Evolutionary conservation across 2,113 vertebrate species (phyloP).

Genomic region (Raphicerus campestris): DNA sequence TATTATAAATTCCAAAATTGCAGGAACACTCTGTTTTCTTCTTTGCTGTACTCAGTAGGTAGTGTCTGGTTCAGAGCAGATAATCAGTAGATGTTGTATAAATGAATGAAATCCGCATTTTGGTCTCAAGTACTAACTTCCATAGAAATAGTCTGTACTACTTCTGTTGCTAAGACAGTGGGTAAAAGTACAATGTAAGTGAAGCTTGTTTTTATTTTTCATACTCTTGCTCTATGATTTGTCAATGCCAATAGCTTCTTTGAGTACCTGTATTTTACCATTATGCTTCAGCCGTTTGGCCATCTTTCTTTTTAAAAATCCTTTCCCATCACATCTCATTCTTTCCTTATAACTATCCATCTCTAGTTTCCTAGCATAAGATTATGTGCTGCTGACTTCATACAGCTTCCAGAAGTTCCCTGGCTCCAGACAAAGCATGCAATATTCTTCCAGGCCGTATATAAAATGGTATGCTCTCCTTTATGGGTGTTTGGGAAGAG

Average conservation of each 20-base stretch:
- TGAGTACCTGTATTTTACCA: neutral
- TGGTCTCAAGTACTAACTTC: neutral
- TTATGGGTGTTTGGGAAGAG: neutral
- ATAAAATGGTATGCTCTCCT: neutral
- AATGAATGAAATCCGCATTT: neutral
- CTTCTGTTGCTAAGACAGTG: neutral
- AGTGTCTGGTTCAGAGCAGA: neutral
- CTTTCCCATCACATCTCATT: neutral
- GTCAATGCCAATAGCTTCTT: neutral
- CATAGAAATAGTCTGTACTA: neutral
- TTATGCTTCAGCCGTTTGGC: neutral
- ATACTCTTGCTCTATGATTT: neutral
- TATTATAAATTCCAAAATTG: neutral
- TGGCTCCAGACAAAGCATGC: neutral
- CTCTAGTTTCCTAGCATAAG: neutral
- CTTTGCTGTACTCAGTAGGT: neutral
- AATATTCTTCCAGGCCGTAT: neutral
- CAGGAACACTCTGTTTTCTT: neutral
- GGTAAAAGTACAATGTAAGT: neutral
- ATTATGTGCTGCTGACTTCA: neutral
- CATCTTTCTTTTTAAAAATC: neutral
- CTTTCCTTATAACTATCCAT: neutral
- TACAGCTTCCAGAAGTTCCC: neutral
- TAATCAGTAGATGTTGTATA: neutral
- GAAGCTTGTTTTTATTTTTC: neutral